Conservation (phyloP, 2,113 vertebrate species). For the Gavia stellata region DNA sequence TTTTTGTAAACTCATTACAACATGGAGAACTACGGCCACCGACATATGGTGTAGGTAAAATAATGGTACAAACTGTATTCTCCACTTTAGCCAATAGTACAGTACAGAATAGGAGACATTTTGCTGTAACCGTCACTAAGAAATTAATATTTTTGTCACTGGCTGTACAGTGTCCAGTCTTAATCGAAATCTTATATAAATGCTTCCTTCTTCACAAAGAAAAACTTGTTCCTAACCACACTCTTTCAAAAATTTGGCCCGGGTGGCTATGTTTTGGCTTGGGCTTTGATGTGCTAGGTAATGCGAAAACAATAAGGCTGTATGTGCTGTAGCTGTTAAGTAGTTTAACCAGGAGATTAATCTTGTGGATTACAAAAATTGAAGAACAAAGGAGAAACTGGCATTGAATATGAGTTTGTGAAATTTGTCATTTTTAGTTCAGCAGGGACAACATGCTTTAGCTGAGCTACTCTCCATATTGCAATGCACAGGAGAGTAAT, state of each 20-base stretch:
- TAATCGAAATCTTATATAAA: neutral
- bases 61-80: neutral
- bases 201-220: neutral
- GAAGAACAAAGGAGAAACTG: conserved; percentile 45
- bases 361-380: neutral
- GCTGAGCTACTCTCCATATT: conserved; percentile 6
- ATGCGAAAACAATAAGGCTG: conserved; percentile 21
- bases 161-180: neutral
- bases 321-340: neutral
- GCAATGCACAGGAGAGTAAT: conserved; percentile 45
- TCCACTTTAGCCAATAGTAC: neutral
- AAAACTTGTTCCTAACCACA: neutral
- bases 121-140: neutral
- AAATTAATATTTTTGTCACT: neutral
- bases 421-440: conserved; percentile 48
- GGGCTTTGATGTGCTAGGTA: conserved; percentile 9
- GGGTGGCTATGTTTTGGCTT: neutral
- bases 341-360: conserved; percentile 36
- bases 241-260: neutral
- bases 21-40: neutral
- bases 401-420: neutral
- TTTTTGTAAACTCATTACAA: neutral
- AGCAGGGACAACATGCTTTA: conserved; percentile 5
- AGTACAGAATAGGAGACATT: neutral
- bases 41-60: neutral